Percentiles rank a stretch among this genome's conserved stretches.
phyloP scores from a whole-genome alignment of 2,797 vertebrate species.

The Streptopelia turtur region DNA sequence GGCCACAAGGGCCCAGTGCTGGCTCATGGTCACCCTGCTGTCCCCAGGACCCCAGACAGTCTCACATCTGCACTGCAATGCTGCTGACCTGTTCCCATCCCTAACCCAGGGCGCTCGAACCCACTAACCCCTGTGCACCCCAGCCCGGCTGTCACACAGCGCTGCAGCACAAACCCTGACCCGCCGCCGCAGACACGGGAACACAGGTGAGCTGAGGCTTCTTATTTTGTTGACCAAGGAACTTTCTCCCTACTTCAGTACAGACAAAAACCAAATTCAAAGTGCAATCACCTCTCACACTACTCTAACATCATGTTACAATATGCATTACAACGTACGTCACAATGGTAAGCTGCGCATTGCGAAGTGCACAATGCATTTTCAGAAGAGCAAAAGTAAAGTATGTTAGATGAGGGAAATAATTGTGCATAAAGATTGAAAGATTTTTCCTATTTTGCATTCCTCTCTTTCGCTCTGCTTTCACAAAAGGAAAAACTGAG shows the following conservation, averaged over 20 bases:
- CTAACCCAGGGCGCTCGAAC: fast-evolving
- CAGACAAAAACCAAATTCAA: not conserved
- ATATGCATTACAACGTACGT: no score
- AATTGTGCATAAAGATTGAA: not conserved
- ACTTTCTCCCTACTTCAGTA: not conserved
- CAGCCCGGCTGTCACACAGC: not conserved
- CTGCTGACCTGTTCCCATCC: not conserved
- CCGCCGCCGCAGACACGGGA: not conserved
- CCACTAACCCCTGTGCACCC: fast-evolving
- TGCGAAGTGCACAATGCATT: not conserved
- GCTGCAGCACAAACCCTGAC: not conserved
- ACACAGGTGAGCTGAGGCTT: no score
- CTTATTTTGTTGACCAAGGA: no score
- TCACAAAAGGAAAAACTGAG: not conserved
- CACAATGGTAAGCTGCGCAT: not conserved
- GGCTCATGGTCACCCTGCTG: no score
- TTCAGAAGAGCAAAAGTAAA: not conserved
- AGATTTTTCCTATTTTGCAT: not conserved
- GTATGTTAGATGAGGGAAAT: not conserved
- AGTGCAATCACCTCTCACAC: not conserved
- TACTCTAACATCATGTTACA: not conserved
- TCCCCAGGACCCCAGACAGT: no score
- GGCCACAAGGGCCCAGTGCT: no score
- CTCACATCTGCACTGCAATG: not conserved
- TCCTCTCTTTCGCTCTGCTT: not conserved